Conservation (phyloP, 2,113 vertebrate genomes). For the Falco punctatus region DNA sequence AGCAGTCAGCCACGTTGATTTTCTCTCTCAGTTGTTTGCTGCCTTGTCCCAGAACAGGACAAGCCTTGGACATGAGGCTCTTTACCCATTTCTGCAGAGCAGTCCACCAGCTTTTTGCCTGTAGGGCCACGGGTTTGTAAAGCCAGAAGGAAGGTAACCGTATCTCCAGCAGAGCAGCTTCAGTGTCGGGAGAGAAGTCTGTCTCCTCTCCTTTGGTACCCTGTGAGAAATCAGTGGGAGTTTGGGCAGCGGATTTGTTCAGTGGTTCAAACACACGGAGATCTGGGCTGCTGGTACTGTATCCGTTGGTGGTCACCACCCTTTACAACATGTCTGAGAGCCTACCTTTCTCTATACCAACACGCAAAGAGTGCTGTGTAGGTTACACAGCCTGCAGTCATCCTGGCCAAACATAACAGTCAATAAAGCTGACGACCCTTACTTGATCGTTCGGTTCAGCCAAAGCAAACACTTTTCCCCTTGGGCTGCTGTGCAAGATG, state of each 20-base stretch:
- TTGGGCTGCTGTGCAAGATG: not conserved
- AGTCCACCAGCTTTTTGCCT: not conserved
- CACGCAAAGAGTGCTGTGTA: not conserved
- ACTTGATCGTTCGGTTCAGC: not conserved
- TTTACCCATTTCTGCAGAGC: not conserved
- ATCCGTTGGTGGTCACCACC: not conserved
- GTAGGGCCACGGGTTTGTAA: not conserved
- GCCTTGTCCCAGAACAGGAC: not conserved
- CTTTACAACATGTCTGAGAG: not conserved
- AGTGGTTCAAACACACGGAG: not conserved
- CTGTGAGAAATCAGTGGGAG: not conserved
- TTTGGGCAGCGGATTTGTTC: not conserved
- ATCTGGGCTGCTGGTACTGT: not conserved
- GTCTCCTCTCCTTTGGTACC: not conserved
- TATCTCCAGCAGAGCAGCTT: not conserved
- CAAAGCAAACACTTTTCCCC: conserved; percentile 10
- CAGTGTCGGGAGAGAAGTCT: not conserved
- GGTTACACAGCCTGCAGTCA: not conserved
- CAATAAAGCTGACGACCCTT: conserved; percentile 28
- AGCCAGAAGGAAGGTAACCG: not conserved
- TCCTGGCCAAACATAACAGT: not conserved
- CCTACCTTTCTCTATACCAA: not conserved
- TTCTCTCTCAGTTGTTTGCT: not conserved
- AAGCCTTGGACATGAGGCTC: not conserved
- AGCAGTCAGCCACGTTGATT: not conserved